Percentiles rank a stretch among this genome's conserved stretches.
These are phyloP conservation scores for Coracopsis vasa DNA, from an alignment of 2,113 vertebrate species.

Conservation along the genomic window DNA sequence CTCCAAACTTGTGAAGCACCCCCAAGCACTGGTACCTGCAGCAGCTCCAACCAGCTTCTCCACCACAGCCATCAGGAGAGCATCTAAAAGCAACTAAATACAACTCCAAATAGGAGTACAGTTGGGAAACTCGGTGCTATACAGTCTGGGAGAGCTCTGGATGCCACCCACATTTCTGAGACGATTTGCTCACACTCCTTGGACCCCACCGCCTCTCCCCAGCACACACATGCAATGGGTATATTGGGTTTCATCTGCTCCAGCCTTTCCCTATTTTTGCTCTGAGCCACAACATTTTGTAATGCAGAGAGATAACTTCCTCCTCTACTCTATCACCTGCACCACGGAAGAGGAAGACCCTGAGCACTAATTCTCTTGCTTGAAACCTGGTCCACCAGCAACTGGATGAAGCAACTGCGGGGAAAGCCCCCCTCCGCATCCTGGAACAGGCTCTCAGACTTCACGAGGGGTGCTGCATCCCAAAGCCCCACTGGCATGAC, in stretches of 20 bases:
- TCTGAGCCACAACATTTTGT: neutral
- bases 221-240: neutral
- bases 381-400: neutral
- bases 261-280: neutral
- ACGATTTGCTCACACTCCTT: neutral
- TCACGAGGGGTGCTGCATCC: neutral
- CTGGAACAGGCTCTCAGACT: neutral
- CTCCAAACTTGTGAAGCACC: neutral
- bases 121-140: neutral
- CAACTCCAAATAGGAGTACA: neutral
- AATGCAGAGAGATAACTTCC: neutral
- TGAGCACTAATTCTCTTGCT: neutral
- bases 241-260: rapidly evolving
- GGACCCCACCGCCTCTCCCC: neutral
- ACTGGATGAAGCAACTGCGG: neutral
- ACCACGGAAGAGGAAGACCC: neutral
- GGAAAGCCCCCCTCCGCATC: neutral
- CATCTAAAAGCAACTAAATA: neutral
- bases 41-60: neutral
- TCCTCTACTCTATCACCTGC: neutral
- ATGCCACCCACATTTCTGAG: neutral
- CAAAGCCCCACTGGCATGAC: neutral
- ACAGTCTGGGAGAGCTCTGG: neutral
- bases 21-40: neutral
- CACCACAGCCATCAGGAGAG: neutral